Evolutionary conservation across 1,140 invertebrate species (phyloP).

Genomic region (Rhagoletis pomonella): DNA sequence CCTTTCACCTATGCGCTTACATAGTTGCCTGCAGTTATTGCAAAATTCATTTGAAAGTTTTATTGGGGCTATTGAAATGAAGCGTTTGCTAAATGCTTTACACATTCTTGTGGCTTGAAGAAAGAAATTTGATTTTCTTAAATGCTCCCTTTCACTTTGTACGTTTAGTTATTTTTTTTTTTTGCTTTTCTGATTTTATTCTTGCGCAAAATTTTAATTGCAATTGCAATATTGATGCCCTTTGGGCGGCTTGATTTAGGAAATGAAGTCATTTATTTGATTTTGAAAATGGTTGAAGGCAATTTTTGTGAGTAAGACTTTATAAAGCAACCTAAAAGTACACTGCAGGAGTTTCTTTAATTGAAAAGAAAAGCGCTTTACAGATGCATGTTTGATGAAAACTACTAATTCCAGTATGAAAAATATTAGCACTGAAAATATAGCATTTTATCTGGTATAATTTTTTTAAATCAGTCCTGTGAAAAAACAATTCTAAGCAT

Average conservation of each 20-base stretch:
- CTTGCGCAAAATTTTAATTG: conserved; percentile 25
- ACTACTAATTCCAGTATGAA: too few relatives aligned
- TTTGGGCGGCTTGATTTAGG: not conserved
- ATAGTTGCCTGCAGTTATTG: conserved; percentile 13
- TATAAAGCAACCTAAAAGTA: too few relatives aligned
- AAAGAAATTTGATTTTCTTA: conserved; percentile 19
- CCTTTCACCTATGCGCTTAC: not conserved
- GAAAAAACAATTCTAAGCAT: too few relatives aligned
- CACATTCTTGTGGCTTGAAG: too few relatives aligned
- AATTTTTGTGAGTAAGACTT: too few relatives aligned
- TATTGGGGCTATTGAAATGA: conserved; percentile 12
- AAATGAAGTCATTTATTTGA: not conserved
- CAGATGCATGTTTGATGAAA: too few relatives aligned
- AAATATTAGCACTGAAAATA: too few relatives aligned
- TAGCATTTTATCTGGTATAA: too few relatives aligned
- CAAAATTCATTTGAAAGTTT: not conserved
- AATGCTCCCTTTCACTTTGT: not conserved
- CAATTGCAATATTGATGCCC: conserved; percentile 7
- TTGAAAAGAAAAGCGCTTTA: too few relatives aligned
- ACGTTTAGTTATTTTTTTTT: not conserved
- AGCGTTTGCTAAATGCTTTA: not conserved
- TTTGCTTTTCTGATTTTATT: not conserved
- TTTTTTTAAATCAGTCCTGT: too few relatives aligned
- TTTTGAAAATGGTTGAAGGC: not conserved
- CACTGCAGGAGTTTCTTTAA: too few relatives aligned